Evolutionary conservation across 2,797 vertebrate species (phyloP), one percentile per base, ranked within the genome.

Genomic region (Galago senegalensis): DNA sequence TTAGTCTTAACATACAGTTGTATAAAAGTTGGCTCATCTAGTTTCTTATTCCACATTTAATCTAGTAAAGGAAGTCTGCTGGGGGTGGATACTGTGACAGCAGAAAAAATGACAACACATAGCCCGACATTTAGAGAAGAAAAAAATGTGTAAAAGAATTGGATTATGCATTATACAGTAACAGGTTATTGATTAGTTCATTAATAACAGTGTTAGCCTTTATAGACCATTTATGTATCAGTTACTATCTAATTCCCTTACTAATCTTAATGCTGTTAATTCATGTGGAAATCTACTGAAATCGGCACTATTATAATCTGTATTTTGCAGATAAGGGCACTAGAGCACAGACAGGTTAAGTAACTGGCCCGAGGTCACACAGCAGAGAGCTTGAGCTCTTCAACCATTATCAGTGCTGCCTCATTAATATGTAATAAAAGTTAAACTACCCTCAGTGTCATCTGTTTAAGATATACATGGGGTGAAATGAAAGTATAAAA

Each of bases 161-260:
- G 13, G 31, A 73, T 53, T 72, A 8, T 10, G n/a, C 2, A 43
- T 60, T 56, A 31, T 10, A 5, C 20, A 29, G 7, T 34, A 17
- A 75, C 60, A 86, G 31, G 70, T 92, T 77, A 87, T 63, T 70
- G 53, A 92, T 73, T 58, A 60, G 76, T 40, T 81, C 95, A 72
- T 67, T 87, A 77, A 56, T 77, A 69, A 84, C 3, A 60, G 12
- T 69, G 20, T 29, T 46, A 25, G 18, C 27, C 49, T 85, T 91
- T 53, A n/a, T 56, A 69, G 34, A 90, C 21, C 31, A 80, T 72
- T 2, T 40, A 25, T 56, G 3, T 60, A 25, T 72, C 82, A 25
- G 23, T 65, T 72, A 70, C 17, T 14, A 14, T 56, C 65, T 65
- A n/a, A 29, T 80, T 84, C 69, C 70, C 21, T 91, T 70, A 31